phyloP scores from a whole-genome alignment of 2,113 vertebrate genomes.

The Garra rufa region DNA sequence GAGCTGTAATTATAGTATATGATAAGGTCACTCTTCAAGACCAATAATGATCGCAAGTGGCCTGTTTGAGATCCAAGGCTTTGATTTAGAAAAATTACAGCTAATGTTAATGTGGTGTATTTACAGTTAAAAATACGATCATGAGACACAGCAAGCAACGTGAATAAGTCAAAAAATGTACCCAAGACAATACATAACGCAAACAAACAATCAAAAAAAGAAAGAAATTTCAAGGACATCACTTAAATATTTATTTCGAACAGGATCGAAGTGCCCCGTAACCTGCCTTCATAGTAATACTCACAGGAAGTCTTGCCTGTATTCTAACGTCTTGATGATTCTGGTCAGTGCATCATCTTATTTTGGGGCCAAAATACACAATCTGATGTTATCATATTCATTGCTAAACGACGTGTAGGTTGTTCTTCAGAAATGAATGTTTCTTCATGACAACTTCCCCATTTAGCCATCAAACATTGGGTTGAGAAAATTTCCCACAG shows the following conservation, averaged over 20 bases:
- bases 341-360: not conserved
- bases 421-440: not conserved
- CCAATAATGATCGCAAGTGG: not conserved
- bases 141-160: not conserved
- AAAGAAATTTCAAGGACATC: not conserved
- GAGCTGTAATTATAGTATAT: constrained; percentile 11
- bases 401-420: not conserved
- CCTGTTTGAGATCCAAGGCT: not conserved
- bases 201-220: not conserved
- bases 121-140: not conserved
- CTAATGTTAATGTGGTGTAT: not conserved
- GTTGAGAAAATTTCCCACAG: constrained; percentile 88
- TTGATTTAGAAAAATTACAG: not conserved
- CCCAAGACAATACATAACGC: not conserved
- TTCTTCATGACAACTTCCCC: constrained; percentile 40
- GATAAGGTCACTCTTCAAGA: not conserved
- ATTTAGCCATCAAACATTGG: constrained; percentile 87
- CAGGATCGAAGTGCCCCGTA: not conserved
- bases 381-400: not conserved
- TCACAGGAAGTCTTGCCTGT: not conserved
- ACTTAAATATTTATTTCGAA: not conserved
- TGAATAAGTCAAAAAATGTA: not conserved
- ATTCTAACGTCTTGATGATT: not conserved
- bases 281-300: not conserved
- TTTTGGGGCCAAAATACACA: not conserved